Percentiles rank a stretch among this genome's conserved stretches.
Conservation (phyloP, 1,140 invertebrate species). For the Brachionus rubens region DNA sequence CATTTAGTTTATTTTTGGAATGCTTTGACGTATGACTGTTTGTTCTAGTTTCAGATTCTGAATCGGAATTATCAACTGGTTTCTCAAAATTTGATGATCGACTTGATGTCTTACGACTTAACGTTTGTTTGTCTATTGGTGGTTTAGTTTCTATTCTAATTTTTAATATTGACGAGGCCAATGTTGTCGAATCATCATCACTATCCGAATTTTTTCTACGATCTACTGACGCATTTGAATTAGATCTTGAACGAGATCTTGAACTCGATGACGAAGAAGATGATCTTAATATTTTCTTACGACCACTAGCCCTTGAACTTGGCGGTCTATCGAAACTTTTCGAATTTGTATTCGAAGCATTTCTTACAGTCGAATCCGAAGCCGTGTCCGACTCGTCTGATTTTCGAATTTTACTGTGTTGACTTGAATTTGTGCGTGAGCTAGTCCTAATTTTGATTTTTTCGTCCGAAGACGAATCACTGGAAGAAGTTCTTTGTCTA, state of each 20-base stretch:
- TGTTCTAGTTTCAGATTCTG: not conserved
- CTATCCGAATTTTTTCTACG: not conserved
- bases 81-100: constrained; percentile 30
- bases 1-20: not conserved
- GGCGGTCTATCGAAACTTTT: not conserved
- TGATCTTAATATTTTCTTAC: not conserved
- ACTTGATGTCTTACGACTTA: not conserved
- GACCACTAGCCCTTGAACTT: not conserved
- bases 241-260: not conserved
- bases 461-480: not conserved
- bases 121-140: constrained; percentile 38
- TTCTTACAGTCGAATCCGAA: constrained; percentile 15
- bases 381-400: not conserved
- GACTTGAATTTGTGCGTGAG: not conserved
- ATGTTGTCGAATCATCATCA: not conserved
- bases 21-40: not conserved
- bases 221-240: not conserved
- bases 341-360: not conserved
- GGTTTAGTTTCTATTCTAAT: constrained; percentile 27
- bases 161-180: constrained; percentile 22
- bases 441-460: not conserved
- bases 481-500: not conserved
- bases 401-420: not conserved
- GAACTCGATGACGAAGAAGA: not conserved
- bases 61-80: not conserved